Conservation (phyloP, 92 coral and sea anemone species). For the Heliopora coerulea region DNA sequence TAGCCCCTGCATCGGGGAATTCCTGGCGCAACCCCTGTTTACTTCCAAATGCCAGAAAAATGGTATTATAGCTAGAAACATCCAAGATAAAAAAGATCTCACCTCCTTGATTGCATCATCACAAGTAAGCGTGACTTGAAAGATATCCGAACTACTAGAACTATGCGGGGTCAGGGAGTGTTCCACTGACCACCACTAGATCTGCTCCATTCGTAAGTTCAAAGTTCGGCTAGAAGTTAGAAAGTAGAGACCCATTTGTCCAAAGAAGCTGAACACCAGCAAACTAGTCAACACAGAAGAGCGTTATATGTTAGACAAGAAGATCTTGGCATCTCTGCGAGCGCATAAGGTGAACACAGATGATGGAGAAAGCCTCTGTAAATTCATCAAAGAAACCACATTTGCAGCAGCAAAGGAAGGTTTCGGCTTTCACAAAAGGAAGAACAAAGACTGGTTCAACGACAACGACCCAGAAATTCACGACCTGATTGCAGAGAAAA, state of each 20-base stretch:
- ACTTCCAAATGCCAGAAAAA: too few species aligned
- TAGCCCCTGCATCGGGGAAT: too few species aligned
- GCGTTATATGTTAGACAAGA: too few species aligned
- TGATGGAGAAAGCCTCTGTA: neutral
- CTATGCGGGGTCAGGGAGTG: constrained; percentile 14
- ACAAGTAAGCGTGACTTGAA: neutral
- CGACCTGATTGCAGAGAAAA: constrained; percentile 9
- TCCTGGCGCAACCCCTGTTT: too few species aligned
- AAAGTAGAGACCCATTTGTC: constrained; percentile 9
- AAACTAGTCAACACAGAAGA: too few species aligned
- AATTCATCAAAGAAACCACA: constrained; percentile 18
- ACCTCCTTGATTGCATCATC: constrained; percentile 5
- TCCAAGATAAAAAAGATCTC: constrained; percentile 25
- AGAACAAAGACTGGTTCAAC: constrained; percentile 13
- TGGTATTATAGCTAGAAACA: constrained; percentile 10
- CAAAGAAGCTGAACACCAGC: too few species aligned
- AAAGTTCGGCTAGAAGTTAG: neutral
- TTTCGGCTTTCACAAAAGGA: constrained; percentile 20
- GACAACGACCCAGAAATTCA: constrained; percentile 14
- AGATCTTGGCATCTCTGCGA: too few species aligned
- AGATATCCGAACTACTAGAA: constrained; percentile 6
- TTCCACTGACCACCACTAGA: neutral
- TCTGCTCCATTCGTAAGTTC: neutral
- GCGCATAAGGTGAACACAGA: neutral
- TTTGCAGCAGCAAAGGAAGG: constrained; percentile 16